Conservation (phyloP, 2,797 vertebrate genomes). For the Pseudocheirus occidentalis region DNA sequence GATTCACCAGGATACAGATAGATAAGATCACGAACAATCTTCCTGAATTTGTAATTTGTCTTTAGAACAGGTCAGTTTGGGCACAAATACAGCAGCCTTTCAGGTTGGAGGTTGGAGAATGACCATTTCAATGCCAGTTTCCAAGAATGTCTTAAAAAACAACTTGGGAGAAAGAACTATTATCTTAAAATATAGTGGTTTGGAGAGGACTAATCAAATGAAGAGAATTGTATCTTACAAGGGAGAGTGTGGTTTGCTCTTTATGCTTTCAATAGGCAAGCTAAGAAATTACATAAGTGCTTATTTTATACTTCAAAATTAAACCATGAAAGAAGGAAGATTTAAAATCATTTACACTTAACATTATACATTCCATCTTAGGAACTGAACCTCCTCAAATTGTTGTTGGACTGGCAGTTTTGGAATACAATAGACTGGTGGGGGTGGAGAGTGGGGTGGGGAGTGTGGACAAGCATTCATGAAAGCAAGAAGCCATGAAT, state of each 20-base stretch:
- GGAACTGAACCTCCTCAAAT: neutral
- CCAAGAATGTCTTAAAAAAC: neutral
- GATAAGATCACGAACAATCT: neutral
- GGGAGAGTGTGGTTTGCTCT: neutral
- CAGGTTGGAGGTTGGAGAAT: neutral
- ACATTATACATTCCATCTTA: neutral
- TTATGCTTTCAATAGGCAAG: neutral
- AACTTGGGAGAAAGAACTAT: neutral
- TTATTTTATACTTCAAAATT: neutral
- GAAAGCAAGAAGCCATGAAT: neutral
- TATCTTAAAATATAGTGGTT: neutral
- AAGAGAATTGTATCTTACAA: neutral
- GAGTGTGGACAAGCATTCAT: neutral
- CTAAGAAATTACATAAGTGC: neutral
- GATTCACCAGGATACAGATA: neutral
- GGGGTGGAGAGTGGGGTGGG: accelerated
- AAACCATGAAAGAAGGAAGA: neutral
- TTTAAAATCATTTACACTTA: neutral
- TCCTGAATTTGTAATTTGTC: neutral
- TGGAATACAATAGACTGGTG: neutral
- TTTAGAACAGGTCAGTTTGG: neutral
- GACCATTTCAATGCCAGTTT: neutral
- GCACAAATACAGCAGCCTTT: neutral
- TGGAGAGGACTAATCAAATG: neutral
- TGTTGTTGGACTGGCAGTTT: neutral